Percentiles rank a stretch among this genome's conserved stretches.
These are phyloP conservation scores for Drosophila merina DNA, from an alignment of 2,888 invertebrate genomes.

Conservation along the genomic window DNA sequence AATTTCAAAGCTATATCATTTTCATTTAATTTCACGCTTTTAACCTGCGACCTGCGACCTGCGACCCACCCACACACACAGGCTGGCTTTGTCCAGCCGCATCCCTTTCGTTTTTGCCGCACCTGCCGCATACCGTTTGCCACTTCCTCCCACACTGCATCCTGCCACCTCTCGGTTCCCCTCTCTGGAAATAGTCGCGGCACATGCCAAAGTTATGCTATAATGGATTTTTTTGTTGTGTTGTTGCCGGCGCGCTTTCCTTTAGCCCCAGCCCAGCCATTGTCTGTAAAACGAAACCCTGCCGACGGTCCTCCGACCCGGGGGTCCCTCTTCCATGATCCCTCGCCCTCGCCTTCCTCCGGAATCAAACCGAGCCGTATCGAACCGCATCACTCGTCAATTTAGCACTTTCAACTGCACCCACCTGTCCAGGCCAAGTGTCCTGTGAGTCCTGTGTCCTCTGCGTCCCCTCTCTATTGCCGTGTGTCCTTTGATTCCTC, in stretches of 20 bases:
- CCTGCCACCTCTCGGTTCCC: slow-evolving; percentile 37
- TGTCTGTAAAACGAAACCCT: slow-evolving; percentile 65
- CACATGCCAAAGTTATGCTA: slow-evolving; percentile 53
- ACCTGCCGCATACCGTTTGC: background rate
- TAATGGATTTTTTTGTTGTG: slow-evolving; percentile 57
- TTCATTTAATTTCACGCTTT: slow-evolving; percentile 78
- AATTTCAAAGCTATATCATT: slow-evolving; percentile 78
- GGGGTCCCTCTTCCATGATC: background rate
- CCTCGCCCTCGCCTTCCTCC: background rate
- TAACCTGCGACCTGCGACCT: slow-evolving; percentile 69
- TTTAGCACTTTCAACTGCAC: slow-evolving; percentile 24
- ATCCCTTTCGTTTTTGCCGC: slow-evolving; percentile 52
- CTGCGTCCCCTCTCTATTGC: background rate
- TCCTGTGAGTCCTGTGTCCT: background rate
- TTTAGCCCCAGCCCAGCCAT: slow-evolving; percentile 60
- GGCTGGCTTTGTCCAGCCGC: slow-evolving; percentile 37
- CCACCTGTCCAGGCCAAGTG: background rate
- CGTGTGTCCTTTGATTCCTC: background rate
- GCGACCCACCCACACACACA: slow-evolving; percentile 46
- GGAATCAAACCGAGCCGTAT: slow-evolving; percentile 18
- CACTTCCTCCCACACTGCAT: slow-evolving; percentile 6
- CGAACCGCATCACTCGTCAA: slow-evolving; percentile 26
- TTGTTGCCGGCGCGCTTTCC: slow-evolving; percentile 3
- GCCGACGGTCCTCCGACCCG: background rate
- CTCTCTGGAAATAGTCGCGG: slow-evolving; percentile 16